Evolutionary conservation across 2,113 vertebrate species (phyloP), one percentile per base, ranked within the genome.

Genomic region (Pelodiscus sinensis): DNA sequence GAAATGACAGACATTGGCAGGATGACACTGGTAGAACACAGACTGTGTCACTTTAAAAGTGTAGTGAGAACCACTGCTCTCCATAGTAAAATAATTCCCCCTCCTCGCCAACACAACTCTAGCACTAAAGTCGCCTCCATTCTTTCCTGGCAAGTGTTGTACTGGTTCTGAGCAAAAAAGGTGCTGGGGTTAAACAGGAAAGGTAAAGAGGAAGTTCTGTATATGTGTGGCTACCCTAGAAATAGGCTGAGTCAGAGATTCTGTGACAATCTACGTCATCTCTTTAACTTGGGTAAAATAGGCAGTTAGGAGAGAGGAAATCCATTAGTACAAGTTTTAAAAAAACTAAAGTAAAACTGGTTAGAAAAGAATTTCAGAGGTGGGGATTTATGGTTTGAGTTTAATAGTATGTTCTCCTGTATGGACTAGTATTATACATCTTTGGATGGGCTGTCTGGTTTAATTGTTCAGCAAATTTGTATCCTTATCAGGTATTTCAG

Each of bases 401-500:
- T 35, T 22, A 86, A 7, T 94, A 94, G 89, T 83, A 88, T 71
- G 75, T 90, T 77, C 44, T 94, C 35, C 10, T 21, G 1, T 88
- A 27, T 83, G 5, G 9, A 94, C 73, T 82, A 77, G 54, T 13
- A 2, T 92, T 91, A 29, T 80, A 51, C n/a, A 38, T 85, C 38
- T 87, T 82, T 84, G 73, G 51, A n/a, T n/a, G 25, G 54, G 29
- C 75, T 92, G 11, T 54, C 50, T 90, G 11, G 84, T 92, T 81
- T 89, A 86, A 87, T 79, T 94, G 80, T 79, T 93, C 77, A 92
- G 73, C 65, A 93, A 71, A 13, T 25, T 87, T 51, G 3, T 77
- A 86, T 81, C 77, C 83, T 44, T 56, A 3, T 51, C 84, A 92
- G 27, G 75, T 93, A 9, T 60, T 95, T 87, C 57, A 86, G 91